Base-by-base conservation (phyloP, 2,113 vertebrate genomes). In the Empidonax alnorum region DNA sequence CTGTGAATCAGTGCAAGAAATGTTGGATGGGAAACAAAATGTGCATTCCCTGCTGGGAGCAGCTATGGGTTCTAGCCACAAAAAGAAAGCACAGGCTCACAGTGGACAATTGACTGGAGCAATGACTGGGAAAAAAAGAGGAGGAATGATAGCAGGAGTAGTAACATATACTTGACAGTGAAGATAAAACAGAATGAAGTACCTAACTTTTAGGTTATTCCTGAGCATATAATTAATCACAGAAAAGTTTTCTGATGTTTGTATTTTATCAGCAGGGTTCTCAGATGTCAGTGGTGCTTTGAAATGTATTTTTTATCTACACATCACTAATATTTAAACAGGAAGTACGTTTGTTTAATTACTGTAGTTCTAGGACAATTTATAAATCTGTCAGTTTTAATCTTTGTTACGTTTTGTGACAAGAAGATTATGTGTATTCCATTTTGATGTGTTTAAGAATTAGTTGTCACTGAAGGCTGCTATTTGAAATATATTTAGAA, bases 371-470 rank as follows among this genome's bases (percentile, higher is more conserved):
- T 80, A 28, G 75, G 61, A 47, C 71, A 93, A 33, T 72, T 88
- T 94, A 87, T 72, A 82, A 66, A 62, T 92, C 69, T 95, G 67
- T 72, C 49, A 78, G 23, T 89, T 93, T 95, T 78, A 87, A 86
- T 90, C 71, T 87, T 83, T 62, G 31, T 92, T 84, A 68, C 6
- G 0, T 95, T 94, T 94, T 93, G 42, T 87, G 89, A 87, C 83
- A 94, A 92, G 89, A 37, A 86, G 47, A 68, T 93, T 91, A 72
- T 59, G 19, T 44, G 65, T 85, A 50, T 91, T 93, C 37, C 58
- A 14, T 79, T 97, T 88, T 80, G 62, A 91, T 79, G 21, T 88
- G 42, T 96, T 92, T 91, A 82, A 95, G 62, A 93, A 71, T 61
- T 84, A 92, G 33, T 84, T 95, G 83, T 78, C 87, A 89, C 41